phyloP scores from a whole-genome alignment of 2,888 invertebrate genomes.

The Drosophila yooni region DNA sequence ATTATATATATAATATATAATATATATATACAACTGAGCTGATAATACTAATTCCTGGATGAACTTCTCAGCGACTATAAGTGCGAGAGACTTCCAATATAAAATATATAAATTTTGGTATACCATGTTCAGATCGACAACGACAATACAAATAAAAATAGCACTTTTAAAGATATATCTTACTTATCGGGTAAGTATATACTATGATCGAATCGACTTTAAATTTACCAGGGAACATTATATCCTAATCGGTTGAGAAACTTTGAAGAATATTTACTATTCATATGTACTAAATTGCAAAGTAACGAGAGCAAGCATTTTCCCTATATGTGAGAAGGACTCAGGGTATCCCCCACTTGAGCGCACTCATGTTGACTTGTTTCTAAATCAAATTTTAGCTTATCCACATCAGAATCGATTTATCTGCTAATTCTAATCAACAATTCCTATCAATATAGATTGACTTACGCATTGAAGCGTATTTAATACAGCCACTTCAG shows the following conservation, averaged over 20 bases:
- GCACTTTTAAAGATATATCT: not conserved
- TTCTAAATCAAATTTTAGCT: not conserved
- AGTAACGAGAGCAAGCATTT: not conserved
- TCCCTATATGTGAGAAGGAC: not conserved
- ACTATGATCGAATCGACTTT: not conserved
- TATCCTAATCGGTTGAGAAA: not conserved
- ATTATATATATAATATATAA: no score
- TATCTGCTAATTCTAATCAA: rapidly evolving
- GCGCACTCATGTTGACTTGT: not conserved
- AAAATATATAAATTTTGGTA: no score
- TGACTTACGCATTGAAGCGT: not conserved
- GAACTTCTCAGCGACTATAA: not conserved
- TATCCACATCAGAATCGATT: not conserved
- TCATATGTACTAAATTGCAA: not conserved
- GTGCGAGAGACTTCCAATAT: no score
- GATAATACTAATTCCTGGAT: not conserved
- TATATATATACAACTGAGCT: no score
- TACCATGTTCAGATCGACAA: no score
- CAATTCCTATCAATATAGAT: not conserved
- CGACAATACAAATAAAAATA: not conserved
- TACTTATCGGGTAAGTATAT: no score
- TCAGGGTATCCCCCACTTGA: not conserved
- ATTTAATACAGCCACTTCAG: not conserved
- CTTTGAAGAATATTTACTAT: not conserved
- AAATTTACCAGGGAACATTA: not conserved